Evolutionary conservation across 2,888 invertebrate species (phyloP).

Genomic region (Eledona agricola): DNA sequence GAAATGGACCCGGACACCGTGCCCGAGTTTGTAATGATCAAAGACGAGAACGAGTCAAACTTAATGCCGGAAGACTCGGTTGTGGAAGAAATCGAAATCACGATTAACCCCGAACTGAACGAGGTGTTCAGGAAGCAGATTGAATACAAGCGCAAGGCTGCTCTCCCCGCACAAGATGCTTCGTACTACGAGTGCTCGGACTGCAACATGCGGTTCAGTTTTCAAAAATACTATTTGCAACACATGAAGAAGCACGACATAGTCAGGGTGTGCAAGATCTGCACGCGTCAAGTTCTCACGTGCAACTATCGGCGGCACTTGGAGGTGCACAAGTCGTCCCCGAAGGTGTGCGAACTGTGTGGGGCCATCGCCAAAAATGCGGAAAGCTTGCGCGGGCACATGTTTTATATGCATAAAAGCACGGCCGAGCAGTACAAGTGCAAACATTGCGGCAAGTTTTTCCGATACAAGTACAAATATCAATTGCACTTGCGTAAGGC

Average conservation of each 20-base stretch:
- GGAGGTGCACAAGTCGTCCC: slow-evolving; percentile 47
- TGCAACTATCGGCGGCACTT: slow-evolving; percentile 47
- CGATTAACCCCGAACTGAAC: slow-evolving; percentile 18
- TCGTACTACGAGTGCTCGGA: slow-evolving; percentile 31
- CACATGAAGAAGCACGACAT: slow-evolving; percentile 44
- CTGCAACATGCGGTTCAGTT: slow-evolving; percentile 38
- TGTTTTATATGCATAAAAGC: slow-evolving; percentile 53
- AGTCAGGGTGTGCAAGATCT: slow-evolving; percentile 41
- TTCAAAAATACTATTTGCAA: slow-evolving; percentile 32
- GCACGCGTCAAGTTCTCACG: slow-evolving; percentile 37
- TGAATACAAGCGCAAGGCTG: slow-evolving; percentile 13
- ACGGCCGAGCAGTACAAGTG: slow-evolving; percentile 50
- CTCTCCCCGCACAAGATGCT: slow-evolving; percentile 1
- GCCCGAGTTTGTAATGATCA: slow-evolving; percentile 9
- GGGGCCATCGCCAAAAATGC: slow-evolving; percentile 54
- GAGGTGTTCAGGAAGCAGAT: slow-evolving; percentile 19
- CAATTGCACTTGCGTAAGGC: slow-evolving; percentile 52
- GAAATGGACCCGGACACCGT: background rate
- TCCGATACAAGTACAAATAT: slow-evolving; percentile 51
- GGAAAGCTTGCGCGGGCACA: slow-evolving; percentile 54
- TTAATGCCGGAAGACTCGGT: background rate
- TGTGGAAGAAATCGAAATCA: slow-evolving; percentile 14
- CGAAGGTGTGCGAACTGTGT: slow-evolving; percentile 51
- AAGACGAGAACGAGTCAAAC: slow-evolving; percentile 11
- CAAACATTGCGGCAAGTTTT: slow-evolving; percentile 52